Evolutionary conservation across 2,888 invertebrate species (phyloP), one percentile per base, ranked within the genome.

Genomic region (Agonum fuliginosum): DNA sequence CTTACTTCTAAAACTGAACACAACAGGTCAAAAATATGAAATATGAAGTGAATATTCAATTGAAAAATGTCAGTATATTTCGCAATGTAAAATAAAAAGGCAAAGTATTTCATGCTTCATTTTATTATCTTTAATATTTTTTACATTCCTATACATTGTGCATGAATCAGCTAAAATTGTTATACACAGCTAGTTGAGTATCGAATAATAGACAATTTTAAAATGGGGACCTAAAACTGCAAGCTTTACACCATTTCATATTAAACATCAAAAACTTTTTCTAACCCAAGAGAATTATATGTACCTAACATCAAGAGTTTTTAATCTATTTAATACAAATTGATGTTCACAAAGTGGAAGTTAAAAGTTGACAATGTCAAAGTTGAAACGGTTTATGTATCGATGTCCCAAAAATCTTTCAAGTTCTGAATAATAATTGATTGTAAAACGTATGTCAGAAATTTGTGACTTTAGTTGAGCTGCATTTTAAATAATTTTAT

Each of bases 91-190:
- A 43, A 43, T 12, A 10, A 43, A 43, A 12, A 12, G 12, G 14
- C 12, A 1, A 0, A 43, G 14, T 14, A 12, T 62, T 27, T 62
- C 58, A 62, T 62, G 58, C 58, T 62, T 62, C 17, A 12, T 30
- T 62, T 62, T 62, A 30, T 30, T 62, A n/a, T 65, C 12, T 41
- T 41, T 62, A 74, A n/a, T n/a, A n/a, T n/a, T n/a, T 62, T 67
- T 62, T 74, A 74, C 62, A 74, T 71, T 34, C 17, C 65, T 74
- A 43, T 74, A 74, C 74, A 74, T 74, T 74, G 74, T 74, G 74
- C 74, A 62, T 74, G 74, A 74, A 65, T 43, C 27, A 51, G 51
- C 72, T 72, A 72, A 34, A 58, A 62, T 46, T 62, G 41, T 41
- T 58, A 20, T 37, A 24, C 20, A 24, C 27, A 48, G 48, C 54